Base-by-base conservation (phyloP, 1,140 invertebrate species). In the Polyergus mexicanus region DNA sequence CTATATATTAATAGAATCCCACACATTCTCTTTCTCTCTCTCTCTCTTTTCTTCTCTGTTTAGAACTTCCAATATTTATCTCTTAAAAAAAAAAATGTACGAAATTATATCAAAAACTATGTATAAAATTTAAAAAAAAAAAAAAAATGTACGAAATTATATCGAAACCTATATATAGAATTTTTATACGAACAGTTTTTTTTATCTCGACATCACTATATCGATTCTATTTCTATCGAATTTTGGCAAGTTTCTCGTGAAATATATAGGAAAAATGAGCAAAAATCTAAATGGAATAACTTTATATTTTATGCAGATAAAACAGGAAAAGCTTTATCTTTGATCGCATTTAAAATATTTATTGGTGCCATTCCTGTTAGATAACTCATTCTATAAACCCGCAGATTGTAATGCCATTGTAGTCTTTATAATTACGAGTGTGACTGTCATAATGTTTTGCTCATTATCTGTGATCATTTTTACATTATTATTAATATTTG, bases 311-410 rank as follows among this genome's bases (percentile, higher is more conserved):
- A 35, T 28, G 0, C 7, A 11, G 35, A 56, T 8, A 74, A 77
- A 28, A 32, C 1, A 16, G 2, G 3, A 77, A 47, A 47, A 25
- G 5, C 5, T 38, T 68, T 54, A 66, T 78, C 44, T 68, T 25
- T 25, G n/a, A 78, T 66, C 25, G 3, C 22, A 16, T 22, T 44
- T n/a, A 35, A 54, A 77, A 13, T 54, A 54, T 78, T n/a, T 78
- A 25, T 66, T 35, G 0, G 1, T 62, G 44, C 11, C 25, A 51
- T 65, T 3, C 41, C 19, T 65, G 10, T 44, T 44, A 51, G 28
- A 13, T 16, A 51, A 51, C 3, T 19, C 47, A 51, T 13, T 1
- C 60, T 25, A 77, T 76, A 62, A 76, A 44, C 38, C 13, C 16
- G 5, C 6, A 60, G 38, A 41, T 25, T 68, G 2, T 62, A 35